phyloP scores from a whole-genome alignment of 2,888 invertebrate species.

The Matsumyia berberina region DNA sequence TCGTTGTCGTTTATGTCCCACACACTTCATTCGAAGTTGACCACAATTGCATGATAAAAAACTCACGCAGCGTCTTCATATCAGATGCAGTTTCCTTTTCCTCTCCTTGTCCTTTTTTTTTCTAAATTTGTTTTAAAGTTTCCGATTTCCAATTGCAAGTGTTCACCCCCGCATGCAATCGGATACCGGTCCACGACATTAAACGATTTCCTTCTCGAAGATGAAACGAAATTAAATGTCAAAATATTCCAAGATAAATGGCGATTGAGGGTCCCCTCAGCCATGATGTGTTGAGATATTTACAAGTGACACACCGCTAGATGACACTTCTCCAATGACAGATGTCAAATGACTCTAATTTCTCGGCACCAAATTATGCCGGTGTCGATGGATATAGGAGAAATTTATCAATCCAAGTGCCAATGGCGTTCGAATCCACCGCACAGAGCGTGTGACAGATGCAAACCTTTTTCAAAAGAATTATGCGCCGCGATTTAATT shows the following conservation, averaged over 20 bases:
- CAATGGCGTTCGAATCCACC: conserved; percentile 45
- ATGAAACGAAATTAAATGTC: conserved; percentile 59
- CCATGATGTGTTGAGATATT: conserved; percentile 29
- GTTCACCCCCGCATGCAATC: conserved; percentile 44
- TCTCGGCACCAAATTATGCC: conserved; percentile 40
- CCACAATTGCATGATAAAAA: background rate
- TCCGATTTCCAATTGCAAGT: conserved; percentile 47
- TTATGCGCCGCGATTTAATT: conserved; percentile 36
- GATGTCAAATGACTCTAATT: conserved; percentile 38
- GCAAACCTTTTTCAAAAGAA: conserved; percentile 41
- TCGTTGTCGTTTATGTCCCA: background rate
- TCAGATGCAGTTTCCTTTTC: conserved; percentile 51
- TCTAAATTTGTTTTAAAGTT: conserved; percentile 25
- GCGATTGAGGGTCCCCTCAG: conserved; percentile 2
- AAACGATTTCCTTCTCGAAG: conserved; percentile 1
- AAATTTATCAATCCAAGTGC: conserved; percentile 41
- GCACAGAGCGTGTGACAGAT: conserved; percentile 40
- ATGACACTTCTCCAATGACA: conserved; percentile 23
- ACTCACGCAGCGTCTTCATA: no score
- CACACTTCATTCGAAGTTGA: conserved; percentile 17
- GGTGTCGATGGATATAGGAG: conserved; percentile 51
- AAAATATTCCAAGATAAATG: conserved; percentile 44
- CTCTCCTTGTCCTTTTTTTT: no score
- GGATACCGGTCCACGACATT: conserved; percentile 36
- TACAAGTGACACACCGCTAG: conserved; percentile 28